phyloP scores from a whole-genome alignment of 2,797 vertebrate species.

The Pangasius djambal region DNA sequence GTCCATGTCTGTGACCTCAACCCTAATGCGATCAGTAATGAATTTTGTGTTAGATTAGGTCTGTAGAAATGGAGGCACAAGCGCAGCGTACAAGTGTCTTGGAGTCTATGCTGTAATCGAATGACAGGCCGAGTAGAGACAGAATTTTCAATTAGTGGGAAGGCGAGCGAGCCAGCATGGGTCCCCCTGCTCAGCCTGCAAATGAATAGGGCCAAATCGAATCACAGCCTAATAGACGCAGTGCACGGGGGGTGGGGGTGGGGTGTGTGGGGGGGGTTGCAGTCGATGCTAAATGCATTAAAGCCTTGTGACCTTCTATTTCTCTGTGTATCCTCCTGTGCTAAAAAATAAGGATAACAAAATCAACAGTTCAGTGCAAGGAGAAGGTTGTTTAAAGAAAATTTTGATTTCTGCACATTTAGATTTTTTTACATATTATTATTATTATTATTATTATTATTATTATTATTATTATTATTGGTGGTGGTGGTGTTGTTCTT shows the following conservation, averaged over 20 bases:
- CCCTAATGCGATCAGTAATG: conserved; percentile 90
- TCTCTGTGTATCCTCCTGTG: conserved; percentile 73
- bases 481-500: neutral
- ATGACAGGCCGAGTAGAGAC: conserved; percentile 91
- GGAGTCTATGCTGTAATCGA: conserved; percentile 90
- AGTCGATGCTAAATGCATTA: conserved; percentile 93
- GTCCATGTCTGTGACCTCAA: conserved; percentile 80
- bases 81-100: conserved; percentile 88
- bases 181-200: conserved; percentile 86
- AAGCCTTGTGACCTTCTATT: conserved; percentile 85
- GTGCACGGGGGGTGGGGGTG: conserved; percentile 75
- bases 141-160: conserved; percentile 84
- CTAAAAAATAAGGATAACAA: conserved; percentile 62
- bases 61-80: conserved; percentile 89
- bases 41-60: conserved; percentile 93
- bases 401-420: neutral
- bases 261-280: conserved; percentile 62
- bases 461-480: neutral
- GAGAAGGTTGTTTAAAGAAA: neutral
- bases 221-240: conserved; percentile 90
- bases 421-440: neutral
- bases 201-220: conserved; percentile 93
- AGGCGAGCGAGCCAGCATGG: conserved; percentile 80
- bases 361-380: conserved; percentile 36
- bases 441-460: neutral